Percentiles rank a stretch among this genome's conserved stretches.
Conservation (phyloP, 1,140 invertebrate species). For the Pemphigus obesinymphae region DNA sequence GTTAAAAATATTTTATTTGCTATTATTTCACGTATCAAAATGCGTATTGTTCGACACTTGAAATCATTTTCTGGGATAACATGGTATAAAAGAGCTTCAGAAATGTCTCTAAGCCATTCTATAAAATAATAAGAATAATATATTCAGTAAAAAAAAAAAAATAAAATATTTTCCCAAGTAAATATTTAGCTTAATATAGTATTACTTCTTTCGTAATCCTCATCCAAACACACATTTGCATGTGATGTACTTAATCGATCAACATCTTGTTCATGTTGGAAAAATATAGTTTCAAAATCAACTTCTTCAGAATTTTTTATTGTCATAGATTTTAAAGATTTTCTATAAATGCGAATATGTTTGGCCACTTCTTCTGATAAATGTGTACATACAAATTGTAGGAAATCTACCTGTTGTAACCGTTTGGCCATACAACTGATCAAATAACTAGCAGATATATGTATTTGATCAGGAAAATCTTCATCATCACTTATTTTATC, state of each 20-base stretch:
- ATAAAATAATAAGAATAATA: conserved; percentile 49
- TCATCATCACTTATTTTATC: conserved; percentile 56
- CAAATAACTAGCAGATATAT: conserved; percentile 54
- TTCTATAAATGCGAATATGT: conserved; percentile 42
- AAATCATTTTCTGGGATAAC: conserved; percentile 80
- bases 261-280: conserved; percentile 42
- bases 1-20: conserved; percentile 74
- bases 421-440: conserved; percentile 55
- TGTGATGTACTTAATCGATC: conserved; percentile 21
- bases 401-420: conserved; percentile 29
- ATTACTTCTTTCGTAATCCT: conserved; percentile 19
- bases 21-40: conserved; percentile 75
- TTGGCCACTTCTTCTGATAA: conserved; percentile 32
- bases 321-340: background rate
- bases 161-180: conserved; percentile 29
- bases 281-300: conserved; percentile 41
- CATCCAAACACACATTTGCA: conserved; percentile 17
- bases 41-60: conserved; percentile 72
- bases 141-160: background rate
- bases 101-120: conserved; percentile 80
- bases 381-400: conserved; percentile 38
- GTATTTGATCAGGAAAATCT: conserved; percentile 55
- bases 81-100: conserved; percentile 79
- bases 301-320: conserved; percentile 14
- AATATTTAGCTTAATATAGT: background rate